A percentile compares a stretch with the other conserved stretches of the same genome.
phyloP scores from a whole-genome alignment of 2,888 invertebrate genomes.

The Ophion ventricosus region DNA sequence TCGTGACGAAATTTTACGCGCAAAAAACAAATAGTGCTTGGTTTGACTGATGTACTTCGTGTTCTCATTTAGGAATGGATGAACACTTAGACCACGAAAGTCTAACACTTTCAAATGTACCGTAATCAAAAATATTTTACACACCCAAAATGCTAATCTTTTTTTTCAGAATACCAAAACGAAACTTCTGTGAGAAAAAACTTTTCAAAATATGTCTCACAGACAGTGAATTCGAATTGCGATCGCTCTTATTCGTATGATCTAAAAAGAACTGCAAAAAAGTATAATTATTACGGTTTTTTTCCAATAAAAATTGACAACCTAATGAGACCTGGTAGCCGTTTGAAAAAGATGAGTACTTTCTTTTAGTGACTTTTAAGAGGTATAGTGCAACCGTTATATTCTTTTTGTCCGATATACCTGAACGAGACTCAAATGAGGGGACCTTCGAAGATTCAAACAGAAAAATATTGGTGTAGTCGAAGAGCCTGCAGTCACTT shows the following conservation, averaged over 20 bases:
- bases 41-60: no score
- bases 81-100: no score
- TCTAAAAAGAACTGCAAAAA: not conserved
- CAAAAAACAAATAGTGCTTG: no score
- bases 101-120: no score
- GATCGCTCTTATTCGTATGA: not conserved
- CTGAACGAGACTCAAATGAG: constrained; percentile 22
- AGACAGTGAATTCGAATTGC: not conserved
- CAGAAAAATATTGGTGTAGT: constrained; percentile 13
- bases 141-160: not conserved
- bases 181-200: not conserved
- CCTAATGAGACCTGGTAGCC: not conserved
- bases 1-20: no score
- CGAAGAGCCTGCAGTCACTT: constrained; percentile 8
- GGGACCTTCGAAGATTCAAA: not conserved
- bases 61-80: no score
- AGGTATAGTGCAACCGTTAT: constrained; percentile 13
- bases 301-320: constrained; percentile 3
- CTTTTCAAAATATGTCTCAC: not conserved
- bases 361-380: constrained; percentile 30
- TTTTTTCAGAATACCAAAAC: not conserved
- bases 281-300: not conserved
- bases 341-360: constrained; percentile 31
- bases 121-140: not conserved
- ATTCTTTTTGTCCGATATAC: constrained; percentile 23